Percentiles rank a stretch among this genome's conserved stretches.
Evolutionary conservation across 2,113 vertebrate species (phyloP).

Genomic region (Lepus timidus): DNA sequence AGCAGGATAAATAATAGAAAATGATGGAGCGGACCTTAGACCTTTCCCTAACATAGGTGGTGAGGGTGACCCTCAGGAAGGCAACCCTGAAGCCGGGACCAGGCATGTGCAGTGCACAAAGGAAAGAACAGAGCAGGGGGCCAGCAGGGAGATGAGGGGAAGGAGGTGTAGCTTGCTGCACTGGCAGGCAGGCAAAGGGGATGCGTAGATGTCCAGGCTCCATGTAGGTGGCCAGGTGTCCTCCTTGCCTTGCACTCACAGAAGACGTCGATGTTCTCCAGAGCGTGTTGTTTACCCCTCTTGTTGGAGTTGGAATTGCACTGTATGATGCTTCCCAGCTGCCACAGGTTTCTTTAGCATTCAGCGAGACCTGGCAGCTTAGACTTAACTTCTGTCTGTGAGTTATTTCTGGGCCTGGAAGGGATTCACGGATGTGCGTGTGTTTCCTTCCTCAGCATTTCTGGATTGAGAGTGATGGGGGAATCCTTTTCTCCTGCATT

Average conservation of each 20-base stretch:
- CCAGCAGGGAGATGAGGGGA: not conserved
- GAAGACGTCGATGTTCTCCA: not conserved
- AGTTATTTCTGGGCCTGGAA: not conserved
- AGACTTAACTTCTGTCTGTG: too few relatives aligned
- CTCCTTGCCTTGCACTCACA: rapidly evolving
- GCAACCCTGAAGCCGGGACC: not conserved
- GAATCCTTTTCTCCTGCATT: slow-evolving; percentile 92
- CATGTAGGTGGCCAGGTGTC: too few relatives aligned
- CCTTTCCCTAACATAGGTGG: not conserved
- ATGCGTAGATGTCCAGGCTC: rapidly evolving
- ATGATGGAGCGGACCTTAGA: not conserved
- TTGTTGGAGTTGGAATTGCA: not conserved
- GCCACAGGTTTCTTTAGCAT: not conserved
- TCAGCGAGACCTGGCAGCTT: too few relatives aligned
- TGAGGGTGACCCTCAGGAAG: not conserved
- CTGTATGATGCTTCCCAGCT: rapidly evolving
- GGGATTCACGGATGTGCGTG: not conserved
- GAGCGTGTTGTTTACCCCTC: rapidly evolving
- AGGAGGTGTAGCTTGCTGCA: too few relatives aligned
- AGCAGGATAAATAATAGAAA: not conserved
- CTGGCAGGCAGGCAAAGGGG: too few relatives aligned
- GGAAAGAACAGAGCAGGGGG: not conserved
- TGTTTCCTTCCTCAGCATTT: slow-evolving; percentile 87
- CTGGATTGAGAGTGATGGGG: slow-evolving; percentile 93
- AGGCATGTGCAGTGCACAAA: too few relatives aligned